Percentiles rank a stretch among this genome's conserved stretches.
Conservation (phyloP, 2,797 vertebrate species). For the Nothura maculosa region DNA sequence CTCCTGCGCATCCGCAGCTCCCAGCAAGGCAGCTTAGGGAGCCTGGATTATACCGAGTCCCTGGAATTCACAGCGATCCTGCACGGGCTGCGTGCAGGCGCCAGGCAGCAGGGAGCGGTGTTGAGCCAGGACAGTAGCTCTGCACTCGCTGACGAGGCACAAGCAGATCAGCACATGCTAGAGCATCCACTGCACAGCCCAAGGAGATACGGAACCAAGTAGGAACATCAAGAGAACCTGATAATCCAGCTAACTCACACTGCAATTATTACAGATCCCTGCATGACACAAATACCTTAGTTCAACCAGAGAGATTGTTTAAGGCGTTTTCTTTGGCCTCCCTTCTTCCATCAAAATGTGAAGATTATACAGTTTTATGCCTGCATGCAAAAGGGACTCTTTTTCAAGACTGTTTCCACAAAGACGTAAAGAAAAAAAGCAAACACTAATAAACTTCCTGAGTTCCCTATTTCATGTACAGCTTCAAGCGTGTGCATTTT, state of each 20-base stretch:
- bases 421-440: background rate
- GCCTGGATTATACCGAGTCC: background rate
- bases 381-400: background rate
- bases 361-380: background rate
- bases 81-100: background rate
- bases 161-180: constrained; percentile 10
- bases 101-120: constrained; percentile 13
- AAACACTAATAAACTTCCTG: background rate
- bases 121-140: background rate
- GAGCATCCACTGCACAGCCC: background rate
- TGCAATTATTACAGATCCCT: constrained; percentile 37
- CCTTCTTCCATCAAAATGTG: constrained; percentile 20
- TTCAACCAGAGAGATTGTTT: constrained; percentile 3
- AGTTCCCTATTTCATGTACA: background rate
- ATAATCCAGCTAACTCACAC: constrained; percentile 8
- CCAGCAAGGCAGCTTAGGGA: background rate
- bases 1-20: background rate
- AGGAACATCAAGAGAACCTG: background rate
- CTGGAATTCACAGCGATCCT: background rate
- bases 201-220: background rate
- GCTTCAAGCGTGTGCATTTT: background rate
- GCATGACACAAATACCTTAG: background rate
- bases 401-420: background rate
- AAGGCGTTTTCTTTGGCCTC: constrained; percentile 68
- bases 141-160: background rate